These are phyloP conservation scores for Pogonognathellus flavescens DNA, from an alignment of 1,140 invertebrate genomes.

Conservation along the genomic window DNA sequence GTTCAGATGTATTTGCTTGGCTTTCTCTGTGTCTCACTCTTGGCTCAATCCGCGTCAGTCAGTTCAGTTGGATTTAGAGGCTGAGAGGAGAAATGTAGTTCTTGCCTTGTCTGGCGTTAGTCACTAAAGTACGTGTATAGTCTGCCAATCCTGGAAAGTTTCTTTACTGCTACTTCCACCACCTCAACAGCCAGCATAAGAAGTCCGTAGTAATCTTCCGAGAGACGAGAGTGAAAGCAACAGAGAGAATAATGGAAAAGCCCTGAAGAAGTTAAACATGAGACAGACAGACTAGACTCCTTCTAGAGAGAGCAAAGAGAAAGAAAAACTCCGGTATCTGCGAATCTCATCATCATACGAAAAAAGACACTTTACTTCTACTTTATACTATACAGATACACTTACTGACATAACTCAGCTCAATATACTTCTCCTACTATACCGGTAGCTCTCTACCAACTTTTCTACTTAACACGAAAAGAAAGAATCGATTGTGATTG, in stretches of 20 bases:
- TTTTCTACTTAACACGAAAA: too few relatives aligned
- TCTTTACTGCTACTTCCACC: not conserved
- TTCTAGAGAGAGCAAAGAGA: too few relatives aligned
- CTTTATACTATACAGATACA: too few relatives aligned
- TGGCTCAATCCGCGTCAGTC: conserved; percentile 14
- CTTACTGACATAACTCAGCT: too few relatives aligned
- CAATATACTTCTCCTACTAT: too few relatives aligned
- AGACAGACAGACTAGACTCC: not conserved
- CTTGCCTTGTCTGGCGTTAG: conserved; percentile 33
- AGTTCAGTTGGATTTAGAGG: conserved; percentile 35
- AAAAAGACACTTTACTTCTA: too few relatives aligned
- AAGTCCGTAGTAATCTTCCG: not conserved
- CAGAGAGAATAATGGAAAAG: not conserved
- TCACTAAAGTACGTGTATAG: not conserved
- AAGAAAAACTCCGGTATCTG: too few relatives aligned
- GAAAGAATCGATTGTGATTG: too few relatives aligned
- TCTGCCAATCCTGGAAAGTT: too few relatives aligned
- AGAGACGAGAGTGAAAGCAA: not conserved
- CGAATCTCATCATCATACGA: too few relatives aligned
- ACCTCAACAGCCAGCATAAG: not conserved
- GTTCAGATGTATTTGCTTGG: conserved; percentile 16
- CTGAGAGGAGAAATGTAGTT: conserved; percentile 37
- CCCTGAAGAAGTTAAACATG: not conserved
- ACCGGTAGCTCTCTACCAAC: too few relatives aligned
- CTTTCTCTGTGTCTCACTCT: not conserved